phyloP scores from a whole-genome alignment of 2,888 invertebrate genomes.

The Calameuta pallipes region DNA sequence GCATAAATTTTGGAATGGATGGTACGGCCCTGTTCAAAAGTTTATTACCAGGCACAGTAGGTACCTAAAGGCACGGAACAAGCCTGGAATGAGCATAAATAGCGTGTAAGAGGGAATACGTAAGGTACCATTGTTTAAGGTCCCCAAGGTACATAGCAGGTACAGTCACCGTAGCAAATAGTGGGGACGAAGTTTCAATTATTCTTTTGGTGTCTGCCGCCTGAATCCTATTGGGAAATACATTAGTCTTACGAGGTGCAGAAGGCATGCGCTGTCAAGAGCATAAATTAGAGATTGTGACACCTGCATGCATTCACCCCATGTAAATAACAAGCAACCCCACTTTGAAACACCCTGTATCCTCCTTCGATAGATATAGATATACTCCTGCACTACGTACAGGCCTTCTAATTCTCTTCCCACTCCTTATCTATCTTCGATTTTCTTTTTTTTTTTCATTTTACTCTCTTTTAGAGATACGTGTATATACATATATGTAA shows the following conservation, averaged over 20 bases:
- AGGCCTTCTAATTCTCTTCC: background rate
- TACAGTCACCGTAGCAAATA: background rate
- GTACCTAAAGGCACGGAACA: background rate
- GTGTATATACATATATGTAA: background rate
- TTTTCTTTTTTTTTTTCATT: conserved; percentile 5
- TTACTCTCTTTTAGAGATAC: background rate
- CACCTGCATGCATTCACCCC: conserved; percentile 39
- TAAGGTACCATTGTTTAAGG: background rate
- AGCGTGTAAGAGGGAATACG: background rate
- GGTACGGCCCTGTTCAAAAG: background rate
- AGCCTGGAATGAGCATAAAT: background rate
- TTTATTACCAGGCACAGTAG: background rate
- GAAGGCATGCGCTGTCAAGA: background rate
- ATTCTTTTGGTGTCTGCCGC: background rate
- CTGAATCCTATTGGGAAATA: background rate
- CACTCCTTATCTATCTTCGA: conserved; percentile 20
- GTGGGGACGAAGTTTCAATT: background rate
- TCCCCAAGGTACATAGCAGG: background rate
- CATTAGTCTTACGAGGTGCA: background rate
- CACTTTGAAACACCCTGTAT: background rate
- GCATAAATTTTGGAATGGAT: background rate
- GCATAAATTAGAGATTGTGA: conserved; percentile 17
- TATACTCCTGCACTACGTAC: background rate
- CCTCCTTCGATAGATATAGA: background rate
- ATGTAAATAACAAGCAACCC: conserved; percentile 31